phyloP scores from a whole-genome alignment of 2,797 vertebrate genomes.

The Argentina silus region DNA sequence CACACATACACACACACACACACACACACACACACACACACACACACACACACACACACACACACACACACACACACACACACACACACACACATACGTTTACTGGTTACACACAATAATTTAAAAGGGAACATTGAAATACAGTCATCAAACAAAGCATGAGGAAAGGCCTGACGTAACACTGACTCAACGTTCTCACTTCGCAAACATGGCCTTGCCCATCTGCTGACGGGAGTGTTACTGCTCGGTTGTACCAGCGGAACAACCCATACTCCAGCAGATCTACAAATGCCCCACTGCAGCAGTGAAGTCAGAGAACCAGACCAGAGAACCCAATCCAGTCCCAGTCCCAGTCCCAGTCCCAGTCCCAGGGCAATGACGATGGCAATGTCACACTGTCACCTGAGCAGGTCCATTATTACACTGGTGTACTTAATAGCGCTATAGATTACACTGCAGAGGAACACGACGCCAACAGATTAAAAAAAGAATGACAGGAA shows the following conservation, averaged over 20 bases:
- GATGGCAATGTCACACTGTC: conserved; percentile 73
- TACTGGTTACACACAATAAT: too few relatives aligned
- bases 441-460: conserved; percentile 79
- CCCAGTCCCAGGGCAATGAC: conserved; percentile 59
- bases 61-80: not conserved
- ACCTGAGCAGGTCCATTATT: conserved; percentile 72
- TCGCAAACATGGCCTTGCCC: conserved; percentile 13
- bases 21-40: not conserved
- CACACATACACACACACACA: not conserved
- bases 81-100: too few relatives aligned
- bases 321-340: not conserved
- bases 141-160: not conserved
- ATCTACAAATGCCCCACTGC: not conserved
- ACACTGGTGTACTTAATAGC: conserved; percentile 74
- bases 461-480: conserved; percentile 77
- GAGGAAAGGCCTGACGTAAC: not conserved
- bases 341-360: conserved; percentile 21
- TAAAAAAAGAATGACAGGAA: conserved; percentile 80
- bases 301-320: not conserved
- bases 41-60: conserved; percentile 5
- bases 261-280: too few relatives aligned
- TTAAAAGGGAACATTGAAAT: too few relatives aligned
- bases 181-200: not conserved
- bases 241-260: not conserved
- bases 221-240: conserved; percentile 11